Percentiles rank a stretch among this genome's conserved stretches.
phyloP scores from a whole-genome alignment of 2,113 vertebrate species.

The Agapornis roseicollis region DNA sequence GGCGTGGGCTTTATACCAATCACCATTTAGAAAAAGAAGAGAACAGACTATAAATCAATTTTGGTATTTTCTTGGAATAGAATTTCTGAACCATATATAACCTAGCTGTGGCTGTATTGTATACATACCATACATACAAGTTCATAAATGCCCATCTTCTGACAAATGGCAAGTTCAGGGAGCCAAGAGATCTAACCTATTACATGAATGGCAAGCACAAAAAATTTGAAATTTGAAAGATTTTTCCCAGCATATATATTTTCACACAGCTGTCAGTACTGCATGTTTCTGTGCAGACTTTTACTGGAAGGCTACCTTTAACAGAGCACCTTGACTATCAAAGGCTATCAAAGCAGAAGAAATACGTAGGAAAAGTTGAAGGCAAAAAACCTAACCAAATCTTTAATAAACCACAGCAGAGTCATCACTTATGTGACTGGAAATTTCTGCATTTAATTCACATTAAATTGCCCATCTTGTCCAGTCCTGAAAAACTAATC shows the following conservation, averaged over 20 bases:
- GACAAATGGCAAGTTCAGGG: not conserved
- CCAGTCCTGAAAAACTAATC: conserved; percentile 32
- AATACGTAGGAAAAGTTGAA: not conserved
- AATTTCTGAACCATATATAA: not conserved
- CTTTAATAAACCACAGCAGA: not conserved
- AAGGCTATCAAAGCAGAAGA: not conserved
- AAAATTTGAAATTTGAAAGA: not conserved
- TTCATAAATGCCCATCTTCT: not conserved
- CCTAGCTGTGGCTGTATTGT: not conserved
- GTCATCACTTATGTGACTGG: not conserved
- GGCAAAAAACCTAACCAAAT: not conserved
- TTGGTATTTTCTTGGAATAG: not conserved
- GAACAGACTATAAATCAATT: not conserved
- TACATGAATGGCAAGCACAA: not conserved
- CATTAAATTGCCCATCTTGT: not conserved
- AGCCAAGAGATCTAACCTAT: not conserved
- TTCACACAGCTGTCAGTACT: not conserved
- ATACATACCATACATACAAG: not conserved
- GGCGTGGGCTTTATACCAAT: not conserved
- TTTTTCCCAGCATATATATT: not conserved
- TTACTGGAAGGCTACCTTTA: not conserved
- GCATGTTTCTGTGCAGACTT: not conserved
- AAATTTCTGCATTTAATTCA: conserved; percentile 15
- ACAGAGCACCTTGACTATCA: not conserved
- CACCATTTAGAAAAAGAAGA: not conserved